Evolutionary conservation across 2,797 vertebrate species (phyloP).

Genomic region (Eremophila alpestris): DNA sequence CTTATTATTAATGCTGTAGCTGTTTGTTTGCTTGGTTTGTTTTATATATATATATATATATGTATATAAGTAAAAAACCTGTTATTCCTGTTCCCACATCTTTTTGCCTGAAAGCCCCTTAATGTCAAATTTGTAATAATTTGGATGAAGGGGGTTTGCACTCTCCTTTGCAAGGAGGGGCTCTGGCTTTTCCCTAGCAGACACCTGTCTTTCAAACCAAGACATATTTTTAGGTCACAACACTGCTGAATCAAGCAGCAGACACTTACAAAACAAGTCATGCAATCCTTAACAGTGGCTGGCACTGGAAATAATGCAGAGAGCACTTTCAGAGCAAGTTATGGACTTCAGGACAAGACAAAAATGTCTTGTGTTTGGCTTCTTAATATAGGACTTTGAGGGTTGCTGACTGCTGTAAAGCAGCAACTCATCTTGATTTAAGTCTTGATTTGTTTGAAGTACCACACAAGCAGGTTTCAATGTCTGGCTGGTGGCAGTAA

Average conservation of each 20-base stretch:
- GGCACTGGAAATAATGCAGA: neutral
- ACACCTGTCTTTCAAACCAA: too few species aligned
- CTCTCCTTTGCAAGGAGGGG: too few species aligned
- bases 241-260: neutral
- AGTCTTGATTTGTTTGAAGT: neutral
- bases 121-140: too few species aligned
- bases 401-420: neutral
- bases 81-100: too few species aligned
- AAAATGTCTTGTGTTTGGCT: neutral
- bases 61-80: too few species aligned
- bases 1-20: too few species aligned
- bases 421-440: neutral
- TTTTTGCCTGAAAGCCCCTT: too few species aligned
- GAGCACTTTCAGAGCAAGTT: neutral
- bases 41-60: too few species aligned
- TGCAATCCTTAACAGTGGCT: neutral
- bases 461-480: neutral
- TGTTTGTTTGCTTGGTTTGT: too few species aligned
- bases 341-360: neutral
- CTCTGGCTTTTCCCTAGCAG: too few species aligned
- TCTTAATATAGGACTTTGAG: neutral
- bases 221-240: neutral
- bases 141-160: too few species aligned
- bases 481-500: neutral
- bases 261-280: neutral